Evolutionary conservation across 1,140 invertebrate species (phyloP).

Genomic region (Triops longicaudatus): DNA sequence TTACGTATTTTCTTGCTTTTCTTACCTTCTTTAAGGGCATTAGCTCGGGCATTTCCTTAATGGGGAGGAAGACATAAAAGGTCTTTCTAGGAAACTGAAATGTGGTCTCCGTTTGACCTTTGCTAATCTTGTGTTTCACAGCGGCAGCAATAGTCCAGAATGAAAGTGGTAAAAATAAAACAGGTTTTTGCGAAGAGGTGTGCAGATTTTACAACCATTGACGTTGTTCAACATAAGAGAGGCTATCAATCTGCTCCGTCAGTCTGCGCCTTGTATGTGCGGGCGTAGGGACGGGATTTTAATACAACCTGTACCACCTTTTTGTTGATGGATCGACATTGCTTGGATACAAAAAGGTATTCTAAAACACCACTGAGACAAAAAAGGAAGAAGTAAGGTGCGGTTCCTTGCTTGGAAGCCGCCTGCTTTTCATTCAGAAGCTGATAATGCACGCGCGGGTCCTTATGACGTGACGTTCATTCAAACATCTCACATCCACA

Average conservation of each 20-base stretch:
- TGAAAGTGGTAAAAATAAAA: neutral
- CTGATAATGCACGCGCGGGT: slow-evolving; percentile 13
- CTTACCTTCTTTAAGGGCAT: neutral
- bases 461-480: slow-evolving; percentile 9
- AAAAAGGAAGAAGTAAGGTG: slow-evolving; percentile 12
- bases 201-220: slow-evolving; percentile 12
- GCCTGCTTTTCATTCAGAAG: slow-evolving; percentile 11
- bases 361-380: neutral
- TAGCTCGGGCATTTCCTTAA: neutral
- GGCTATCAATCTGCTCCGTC: slow-evolving; percentile 5
- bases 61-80: too few species aligned
- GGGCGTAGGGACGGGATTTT: neutral
- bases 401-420: slow-evolving; percentile 13
- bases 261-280: slow-evolving; percentile 6
- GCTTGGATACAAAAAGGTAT: neutral
- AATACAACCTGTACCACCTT: neutral
- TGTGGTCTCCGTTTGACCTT: too few species aligned
- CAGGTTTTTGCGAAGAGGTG: neutral
- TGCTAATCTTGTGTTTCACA: too few species aligned
- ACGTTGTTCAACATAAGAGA: neutral
- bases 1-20: neutral
- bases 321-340: neutral
- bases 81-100: too few species aligned
- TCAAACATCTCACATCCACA: neutral
- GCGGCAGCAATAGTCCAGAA: neutral